Evolutionary conservation across 2,797 vertebrate genomes (phyloP).

Genomic region (Chaunax sp.): DNA sequence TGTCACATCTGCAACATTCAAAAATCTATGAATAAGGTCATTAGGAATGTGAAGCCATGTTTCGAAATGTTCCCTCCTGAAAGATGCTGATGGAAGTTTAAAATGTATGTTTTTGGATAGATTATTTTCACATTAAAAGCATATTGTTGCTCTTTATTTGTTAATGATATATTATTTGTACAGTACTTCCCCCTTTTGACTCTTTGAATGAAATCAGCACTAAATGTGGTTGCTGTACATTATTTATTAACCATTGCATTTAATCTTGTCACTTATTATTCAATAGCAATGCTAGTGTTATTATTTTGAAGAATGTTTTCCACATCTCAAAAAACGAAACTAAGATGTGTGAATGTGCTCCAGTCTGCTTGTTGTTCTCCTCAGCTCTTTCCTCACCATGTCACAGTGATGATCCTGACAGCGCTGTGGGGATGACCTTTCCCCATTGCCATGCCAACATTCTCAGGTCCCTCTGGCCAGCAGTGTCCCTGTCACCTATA

Average conservation of each 20-base stretch:
- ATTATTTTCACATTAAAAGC: no score
- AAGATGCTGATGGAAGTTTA: no score
- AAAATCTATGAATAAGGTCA: no score
- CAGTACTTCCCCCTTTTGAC: no score
- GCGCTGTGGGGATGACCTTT: constrained; percentile 78
- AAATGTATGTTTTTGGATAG: no score
- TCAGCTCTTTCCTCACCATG: constrained; percentile 57
- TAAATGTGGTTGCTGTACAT: not conserved
- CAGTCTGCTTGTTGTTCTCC: constrained; percentile 53
- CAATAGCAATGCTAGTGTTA: not conserved
- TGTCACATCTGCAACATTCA: no score
- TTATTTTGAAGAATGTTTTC: not conserved
- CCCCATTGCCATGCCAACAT: constrained; percentile 69
- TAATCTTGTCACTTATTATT: not conserved
- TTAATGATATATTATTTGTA: not conserved
- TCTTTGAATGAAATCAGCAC: not conserved
- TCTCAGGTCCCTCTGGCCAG: constrained; percentile 72
- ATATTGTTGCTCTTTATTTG: no score
- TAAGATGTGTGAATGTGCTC: constrained; percentile 19
- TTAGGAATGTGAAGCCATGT: no score
- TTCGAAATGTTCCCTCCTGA: no score
- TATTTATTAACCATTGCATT: not conserved
- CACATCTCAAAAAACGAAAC: not conserved
- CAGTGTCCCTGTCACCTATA: constrained; percentile 78
- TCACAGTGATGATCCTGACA: constrained; percentile 74